Evolutionary conservation across 2,113 vertebrate genomes (phyloP).

Genomic region (Callospermophilus lateralis): DNA sequence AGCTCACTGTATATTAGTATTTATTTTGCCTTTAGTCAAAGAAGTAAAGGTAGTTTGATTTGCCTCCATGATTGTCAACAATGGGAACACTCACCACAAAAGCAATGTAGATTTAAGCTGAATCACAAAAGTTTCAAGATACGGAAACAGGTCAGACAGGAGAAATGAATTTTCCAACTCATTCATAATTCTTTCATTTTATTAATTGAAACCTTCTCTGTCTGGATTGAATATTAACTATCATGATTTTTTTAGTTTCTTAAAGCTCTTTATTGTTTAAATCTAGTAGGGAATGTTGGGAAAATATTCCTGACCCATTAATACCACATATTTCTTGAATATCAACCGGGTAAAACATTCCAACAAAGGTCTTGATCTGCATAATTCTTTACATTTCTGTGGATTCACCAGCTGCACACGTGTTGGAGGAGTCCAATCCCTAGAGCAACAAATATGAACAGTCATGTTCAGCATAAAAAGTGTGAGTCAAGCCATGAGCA

Average conservation of each 20-base stretch:
- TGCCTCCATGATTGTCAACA: background rate
- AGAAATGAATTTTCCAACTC: conserved; percentile 49
- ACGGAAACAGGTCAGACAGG: background rate
- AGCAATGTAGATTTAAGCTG: conserved; percentile 24
- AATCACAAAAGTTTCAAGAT: background rate
- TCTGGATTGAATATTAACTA: background rate
- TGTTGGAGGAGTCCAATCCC: background rate
- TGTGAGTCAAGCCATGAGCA: background rate
- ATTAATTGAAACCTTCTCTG: background rate
- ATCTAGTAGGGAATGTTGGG: background rate
- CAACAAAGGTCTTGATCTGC: background rate
- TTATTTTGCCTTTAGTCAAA: conserved; percentile 52
- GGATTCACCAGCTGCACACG: background rate
- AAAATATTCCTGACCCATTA: background rate
- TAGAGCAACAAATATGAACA: background rate
- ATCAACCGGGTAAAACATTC: background rate
- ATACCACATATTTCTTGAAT: background rate
- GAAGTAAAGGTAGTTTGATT: conserved; percentile 3
- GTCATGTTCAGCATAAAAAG: background rate
- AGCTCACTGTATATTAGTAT: background rate
- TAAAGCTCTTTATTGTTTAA: background rate
- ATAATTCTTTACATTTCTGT: background rate
- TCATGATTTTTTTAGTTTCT: conserved; percentile 20
- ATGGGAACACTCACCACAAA: background rate
- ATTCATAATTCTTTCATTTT: background rate